Evolutionary conservation across 2,888 invertebrate species (phyloP).

Genomic region (Tuberolachnus salignus): DNA sequence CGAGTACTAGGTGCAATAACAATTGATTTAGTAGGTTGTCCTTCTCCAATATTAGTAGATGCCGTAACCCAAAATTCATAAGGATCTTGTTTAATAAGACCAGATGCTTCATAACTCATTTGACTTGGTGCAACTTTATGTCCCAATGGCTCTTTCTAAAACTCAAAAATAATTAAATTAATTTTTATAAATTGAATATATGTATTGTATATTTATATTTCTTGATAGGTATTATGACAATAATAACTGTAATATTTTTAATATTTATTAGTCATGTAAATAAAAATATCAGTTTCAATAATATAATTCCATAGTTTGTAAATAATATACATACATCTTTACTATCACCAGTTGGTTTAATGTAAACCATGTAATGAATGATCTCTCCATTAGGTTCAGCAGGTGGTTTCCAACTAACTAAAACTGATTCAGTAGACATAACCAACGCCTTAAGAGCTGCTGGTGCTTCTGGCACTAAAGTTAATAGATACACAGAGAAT

Average conservation of each 20-base stretch:
- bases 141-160: conserved; percentile 60
- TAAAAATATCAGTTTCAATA: not conserved
- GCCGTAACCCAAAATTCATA: conserved; percentile 96
- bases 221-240: not conserved
- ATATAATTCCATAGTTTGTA: not conserved
- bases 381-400: conserved; percentile 91
- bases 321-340: conserved; percentile 43
- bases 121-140: conserved; percentile 76
- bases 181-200: not conserved
- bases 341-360: conserved; percentile 58
- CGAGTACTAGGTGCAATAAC: conserved; percentile 81
- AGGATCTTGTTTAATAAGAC: conserved; percentile 78
- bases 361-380: conserved; percentile 89
- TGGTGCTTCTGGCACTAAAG: conserved; percentile 87
- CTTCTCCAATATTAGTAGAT: conserved; percentile 91
- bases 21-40: conserved; percentile 86
- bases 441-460: conserved; percentile 91
- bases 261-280: not conserved
- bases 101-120: conserved; percentile 85
- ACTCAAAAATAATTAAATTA: conserved; percentile 1
- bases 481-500: conserved; percentile 41
- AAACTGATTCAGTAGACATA: conserved; percentile 87
- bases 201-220: not conserved
- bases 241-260: too few species aligned
- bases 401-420: conserved; percentile 93